A percentile compares a stretch with the other conserved stretches of the same genome.
phyloP scores from a whole-genome alignment of 2,888 invertebrate species.

The Cheilosia impressa region DNA sequence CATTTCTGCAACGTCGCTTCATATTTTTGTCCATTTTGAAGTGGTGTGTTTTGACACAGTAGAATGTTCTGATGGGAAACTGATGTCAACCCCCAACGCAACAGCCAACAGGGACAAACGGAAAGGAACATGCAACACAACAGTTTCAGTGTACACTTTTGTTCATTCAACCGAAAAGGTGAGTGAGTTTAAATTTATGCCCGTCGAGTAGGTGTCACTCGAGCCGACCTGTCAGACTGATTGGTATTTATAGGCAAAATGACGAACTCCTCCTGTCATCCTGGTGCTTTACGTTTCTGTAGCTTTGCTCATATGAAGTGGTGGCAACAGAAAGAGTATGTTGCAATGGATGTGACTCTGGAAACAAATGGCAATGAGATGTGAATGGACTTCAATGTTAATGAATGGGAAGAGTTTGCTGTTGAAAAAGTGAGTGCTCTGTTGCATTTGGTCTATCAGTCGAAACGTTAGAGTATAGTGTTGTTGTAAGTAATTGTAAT shows the following conservation, averaged over 20 bases:
- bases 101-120: neutral
- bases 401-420: neutral
- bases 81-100: neutral
- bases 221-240: slow-evolving; percentile 65
- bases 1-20: slow-evolving; percentile 51
- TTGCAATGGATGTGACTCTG: slow-evolving; percentile 1
- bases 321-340: neutral
- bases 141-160: neutral
- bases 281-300: slow-evolving; percentile 48
- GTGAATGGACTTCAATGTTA: slow-evolving; percentile 1
- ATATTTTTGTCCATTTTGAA: slow-evolving; percentile 40
- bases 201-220: slow-evolving; percentile 54
- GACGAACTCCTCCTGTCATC: slow-evolving; percentile 69
- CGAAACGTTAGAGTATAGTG: too few species aligned
- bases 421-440: neutral
- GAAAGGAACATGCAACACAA: neutral
- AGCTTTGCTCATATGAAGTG: neutral
- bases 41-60: slow-evolving; percentile 13
- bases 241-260: slow-evolving; percentile 73
- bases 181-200: slow-evolving; percentile 64
- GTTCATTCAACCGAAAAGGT: slow-evolving; percentile 48
- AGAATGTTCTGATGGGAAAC: slow-evolving; percentile 8
- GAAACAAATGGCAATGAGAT: slow-evolving; percentile 20
- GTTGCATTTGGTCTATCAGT: neutral
- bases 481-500: too few species aligned